Evolutionary conservation across 2,888 invertebrate species (phyloP).

Genomic region (Xiphydria camelus): DNA sequence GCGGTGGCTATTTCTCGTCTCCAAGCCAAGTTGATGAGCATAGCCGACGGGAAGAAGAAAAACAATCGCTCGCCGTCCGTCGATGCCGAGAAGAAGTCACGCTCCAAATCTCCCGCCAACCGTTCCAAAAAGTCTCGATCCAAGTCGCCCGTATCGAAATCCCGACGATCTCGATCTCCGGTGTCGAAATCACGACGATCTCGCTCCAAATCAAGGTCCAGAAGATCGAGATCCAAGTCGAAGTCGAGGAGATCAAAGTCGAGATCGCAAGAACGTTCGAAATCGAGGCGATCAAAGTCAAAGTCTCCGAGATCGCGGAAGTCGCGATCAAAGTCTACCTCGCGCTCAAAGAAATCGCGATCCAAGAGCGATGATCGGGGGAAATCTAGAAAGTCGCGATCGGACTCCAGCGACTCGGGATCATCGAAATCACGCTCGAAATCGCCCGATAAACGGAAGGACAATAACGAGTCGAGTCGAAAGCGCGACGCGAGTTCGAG

Average conservation of each 20-base stretch:
- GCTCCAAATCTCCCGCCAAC: constrained; percentile 47
- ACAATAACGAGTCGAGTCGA: constrained; percentile 34
- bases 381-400: constrained; percentile 55
- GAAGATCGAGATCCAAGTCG: constrained; percentile 34
- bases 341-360: constrained; percentile 30
- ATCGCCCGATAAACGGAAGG: constrained; percentile 47
- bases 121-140: constrained; percentile 50
- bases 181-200: constrained; percentile 34
- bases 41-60: constrained; percentile 62
- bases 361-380: constrained; percentile 48
- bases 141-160: constrained; percentile 42
- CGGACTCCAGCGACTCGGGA: constrained; percentile 46
- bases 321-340: constrained; percentile 43
- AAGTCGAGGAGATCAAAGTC: constrained; percentile 43
- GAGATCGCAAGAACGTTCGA: constrained; percentile 44
- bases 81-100: constrained; percentile 40
- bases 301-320: constrained; percentile 48
- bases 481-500: constrained; percentile 41
- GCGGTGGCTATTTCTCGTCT: constrained; percentile 63
- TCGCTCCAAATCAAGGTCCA: background rate
- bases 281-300: constrained; percentile 45
- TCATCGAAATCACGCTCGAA: constrained; percentile 51
- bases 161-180: constrained; percentile 39
- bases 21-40: constrained; percentile 67
- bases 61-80: constrained; percentile 50